Conservation (phyloP, 2,113 vertebrate species). For the Castor canadensis region DNA sequence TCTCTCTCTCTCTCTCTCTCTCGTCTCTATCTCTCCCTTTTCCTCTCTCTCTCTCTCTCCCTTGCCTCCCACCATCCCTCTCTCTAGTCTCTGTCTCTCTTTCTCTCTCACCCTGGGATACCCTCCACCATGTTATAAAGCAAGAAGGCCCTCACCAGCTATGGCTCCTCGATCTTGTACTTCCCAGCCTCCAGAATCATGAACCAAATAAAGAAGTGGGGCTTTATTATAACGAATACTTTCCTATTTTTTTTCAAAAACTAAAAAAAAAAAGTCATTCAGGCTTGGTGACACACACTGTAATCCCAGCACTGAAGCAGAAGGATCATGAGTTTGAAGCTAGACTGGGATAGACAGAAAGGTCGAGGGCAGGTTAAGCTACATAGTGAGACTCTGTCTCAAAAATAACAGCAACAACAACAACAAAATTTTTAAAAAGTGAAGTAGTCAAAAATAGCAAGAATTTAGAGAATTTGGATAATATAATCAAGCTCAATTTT, state of each 20-base stretch:
- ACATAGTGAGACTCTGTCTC: not conserved
- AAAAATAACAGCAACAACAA: too few species aligned
- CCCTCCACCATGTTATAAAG: not conserved
- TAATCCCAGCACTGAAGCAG: not conserved
- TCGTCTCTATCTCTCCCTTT: not conserved
- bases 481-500: conserved; percentile 15
- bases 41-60: not conserved
- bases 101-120: not conserved
- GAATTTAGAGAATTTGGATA: not conserved
- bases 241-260: conserved; percentile 22
- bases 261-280: too few species aligned
- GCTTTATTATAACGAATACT: not conserved
- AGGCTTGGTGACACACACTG: too few species aligned
- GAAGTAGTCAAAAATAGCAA: conserved; percentile 30
- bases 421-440: too few species aligned
- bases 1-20: not conserved
- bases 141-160: not conserved
- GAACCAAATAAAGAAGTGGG: not conserved
- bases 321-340: not conserved
- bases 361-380: too few species aligned
- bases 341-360: too few species aligned
- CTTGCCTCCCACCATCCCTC: not conserved
- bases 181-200: not conserved
- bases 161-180: not conserved
- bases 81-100: too few species aligned